Evolutionary conservation across 1,140 invertebrate species (phyloP).

Genomic region (Nomia melanderi): DNA sequence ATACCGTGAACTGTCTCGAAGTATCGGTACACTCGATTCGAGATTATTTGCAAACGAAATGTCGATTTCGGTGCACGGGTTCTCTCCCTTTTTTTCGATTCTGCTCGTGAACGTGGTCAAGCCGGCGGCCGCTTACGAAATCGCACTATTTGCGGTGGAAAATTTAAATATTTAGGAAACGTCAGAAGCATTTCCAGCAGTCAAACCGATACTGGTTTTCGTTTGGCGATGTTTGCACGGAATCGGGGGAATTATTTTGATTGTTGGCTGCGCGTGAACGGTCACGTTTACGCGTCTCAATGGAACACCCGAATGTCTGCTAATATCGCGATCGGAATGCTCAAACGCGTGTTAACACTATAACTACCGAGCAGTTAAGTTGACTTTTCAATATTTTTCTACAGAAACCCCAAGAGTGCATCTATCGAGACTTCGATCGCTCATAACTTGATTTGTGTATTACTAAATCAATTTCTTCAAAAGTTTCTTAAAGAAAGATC

Average conservation of each 20-base stretch:
- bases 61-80: background rate
- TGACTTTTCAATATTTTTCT: too few relatives aligned
- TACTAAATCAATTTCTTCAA: too few relatives aligned
- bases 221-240: conserved; percentile 22
- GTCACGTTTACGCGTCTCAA: background rate
- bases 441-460: too few relatives aligned
- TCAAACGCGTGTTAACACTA: too few relatives aligned
- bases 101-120: background rate
- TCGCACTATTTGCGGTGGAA: conserved; percentile 20
- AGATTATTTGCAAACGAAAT: background rate
- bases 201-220: conserved; percentile 32
- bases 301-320: background rate
- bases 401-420: too few relatives aligned
- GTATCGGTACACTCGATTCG: too few relatives aligned
- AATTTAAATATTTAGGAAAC: conserved; percentile 47
- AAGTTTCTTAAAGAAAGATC: too few relatives aligned
- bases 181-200: conserved; percentile 27
- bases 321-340: too few relatives aligned
- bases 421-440: too few relatives aligned
- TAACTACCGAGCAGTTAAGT: too few relatives aligned
- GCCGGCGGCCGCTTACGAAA: conserved; percentile 19
- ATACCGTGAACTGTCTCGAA: too few relatives aligned
- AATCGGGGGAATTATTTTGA: conserved; percentile 26
- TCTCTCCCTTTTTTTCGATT: conserved; percentile 16
- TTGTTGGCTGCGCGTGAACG: conserved; percentile 14